These are phyloP conservation scores for Sylvia atricapilla DNA, from an alignment of 2,113 vertebrate genomes.

Conservation along the genomic window DNA sequence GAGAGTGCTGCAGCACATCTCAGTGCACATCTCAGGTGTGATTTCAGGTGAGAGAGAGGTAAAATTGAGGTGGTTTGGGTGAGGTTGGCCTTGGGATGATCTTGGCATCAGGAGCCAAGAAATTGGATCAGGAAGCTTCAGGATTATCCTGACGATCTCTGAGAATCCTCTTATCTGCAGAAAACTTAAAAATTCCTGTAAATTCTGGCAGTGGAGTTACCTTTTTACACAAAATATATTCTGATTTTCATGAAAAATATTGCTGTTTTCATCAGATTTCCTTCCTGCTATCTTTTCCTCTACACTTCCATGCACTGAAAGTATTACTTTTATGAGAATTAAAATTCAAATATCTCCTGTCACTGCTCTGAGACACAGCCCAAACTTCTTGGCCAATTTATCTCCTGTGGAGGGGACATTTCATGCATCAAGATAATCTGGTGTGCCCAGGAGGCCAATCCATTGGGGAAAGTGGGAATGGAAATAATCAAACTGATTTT, in stretches of 20 bases:
- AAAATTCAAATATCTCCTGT: not conserved
- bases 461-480: rapidly evolving
- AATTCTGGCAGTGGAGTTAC: not conserved
- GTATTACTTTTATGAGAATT: not conserved
- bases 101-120: not conserved
- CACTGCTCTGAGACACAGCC: not conserved
- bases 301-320: not conserved
- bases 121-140: not conserved
- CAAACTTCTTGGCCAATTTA: not conserved
- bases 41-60: not conserved
- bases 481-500: not conserved
- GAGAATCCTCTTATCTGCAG: not conserved
- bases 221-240: not conserved
- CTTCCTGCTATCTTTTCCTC: not conserved
- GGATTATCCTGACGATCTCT: not conserved
- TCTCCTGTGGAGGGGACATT: not conserved
- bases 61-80: not conserved
- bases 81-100: not conserved
- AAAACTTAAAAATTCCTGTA: not conserved
- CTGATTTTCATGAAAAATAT: not conserved
- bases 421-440: no score
- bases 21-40: not conserved
- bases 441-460: not conserved
- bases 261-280: not conserved
- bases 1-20: not conserved